Evolutionary conservation across 2,888 invertebrate species (phyloP), one percentile per base, ranked within the genome.

Genomic region (Drosophila quinaria): DNA sequence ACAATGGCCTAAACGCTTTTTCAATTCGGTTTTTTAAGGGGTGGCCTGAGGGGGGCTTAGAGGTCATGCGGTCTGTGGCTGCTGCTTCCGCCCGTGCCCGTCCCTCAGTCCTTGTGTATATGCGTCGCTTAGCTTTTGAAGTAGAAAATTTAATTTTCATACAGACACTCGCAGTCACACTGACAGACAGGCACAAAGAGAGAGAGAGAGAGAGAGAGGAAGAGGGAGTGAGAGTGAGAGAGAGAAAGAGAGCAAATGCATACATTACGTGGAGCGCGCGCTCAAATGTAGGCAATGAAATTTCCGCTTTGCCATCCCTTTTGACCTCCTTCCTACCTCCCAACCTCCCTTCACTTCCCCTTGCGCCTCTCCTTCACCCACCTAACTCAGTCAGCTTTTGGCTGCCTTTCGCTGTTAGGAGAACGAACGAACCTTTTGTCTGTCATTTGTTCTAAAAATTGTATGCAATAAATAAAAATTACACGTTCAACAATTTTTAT

Each of bases 361-460:
- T 13, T 11, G 4, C 33, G 10, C 29, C 6, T 8, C 29, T 8
- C 13, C 2, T 5, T 11, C 4, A 4, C 22, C 35, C 35, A 1
- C 35, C 8, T 1, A 10, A 2, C 8, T 4, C 19, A 17, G 9
- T 10, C 56, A 33, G 33, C 19, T 33, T 55, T 59, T 13, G 46
- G 22, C 54, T 35, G 55, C 44, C 44, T n/a, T 54, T 67, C 52
- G 50, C 50, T 39, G 42, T 25, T 25, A 25, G 60, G 55, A 50
- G 56, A 81, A 74, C 83, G 29, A 29, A 29, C 83, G 25, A 25
- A 25, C 25, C 25, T 80, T 83, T 80, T 81, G 84, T 80, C 78
- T 85, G 89, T 90, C 89, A 87, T 87, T 90, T 90, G 86, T 87
- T 85, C 88, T 80, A 80, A 81, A 88, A 90, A 87, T 90, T 87